Evolutionary conservation across 2,113 vertebrate genomes (phyloP).

Genomic region (Rhinopithecus roxellana): DNA sequence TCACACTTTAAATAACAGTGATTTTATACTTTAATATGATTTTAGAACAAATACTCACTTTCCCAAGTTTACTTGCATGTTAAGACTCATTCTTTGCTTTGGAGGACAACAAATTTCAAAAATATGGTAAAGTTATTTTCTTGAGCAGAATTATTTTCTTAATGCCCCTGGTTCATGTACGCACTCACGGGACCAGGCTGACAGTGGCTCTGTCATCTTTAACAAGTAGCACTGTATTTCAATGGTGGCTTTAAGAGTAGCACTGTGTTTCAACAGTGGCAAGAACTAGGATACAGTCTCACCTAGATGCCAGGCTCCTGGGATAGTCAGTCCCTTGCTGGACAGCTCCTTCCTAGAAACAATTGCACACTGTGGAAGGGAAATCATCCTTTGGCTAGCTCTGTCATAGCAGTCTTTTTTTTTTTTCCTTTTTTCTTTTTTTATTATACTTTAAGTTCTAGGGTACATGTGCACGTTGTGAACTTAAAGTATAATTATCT

Average conservation of each 20-base stretch:
- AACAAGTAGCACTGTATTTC: neutral
- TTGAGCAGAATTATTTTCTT: neutral
- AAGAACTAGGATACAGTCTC: neutral
- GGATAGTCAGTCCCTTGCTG: neutral
- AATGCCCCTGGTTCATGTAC: neutral
- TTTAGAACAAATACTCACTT: neutral
- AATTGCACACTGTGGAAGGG: neutral
- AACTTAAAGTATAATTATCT: neutral
- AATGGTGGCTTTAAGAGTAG: neutral
- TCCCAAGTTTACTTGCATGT: neutral
- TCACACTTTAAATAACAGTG: neutral
- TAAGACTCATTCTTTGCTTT: neutral
- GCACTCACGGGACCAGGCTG: neutral
- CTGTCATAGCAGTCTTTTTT: neutral
- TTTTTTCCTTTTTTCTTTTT: no score
- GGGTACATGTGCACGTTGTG: no score
- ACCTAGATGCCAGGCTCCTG: no score
- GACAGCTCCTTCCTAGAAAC: neutral
- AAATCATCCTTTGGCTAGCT: neutral
- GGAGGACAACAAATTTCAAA: neutral
- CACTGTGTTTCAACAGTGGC: neutral
- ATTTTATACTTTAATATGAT: neutral
- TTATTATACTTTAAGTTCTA: no score
- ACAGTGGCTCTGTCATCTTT: neutral
- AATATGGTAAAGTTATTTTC: neutral